phyloP scores from a whole-genome alignment of 2,797 vertebrate species.

The Eutrigla gurnardus region DNA sequence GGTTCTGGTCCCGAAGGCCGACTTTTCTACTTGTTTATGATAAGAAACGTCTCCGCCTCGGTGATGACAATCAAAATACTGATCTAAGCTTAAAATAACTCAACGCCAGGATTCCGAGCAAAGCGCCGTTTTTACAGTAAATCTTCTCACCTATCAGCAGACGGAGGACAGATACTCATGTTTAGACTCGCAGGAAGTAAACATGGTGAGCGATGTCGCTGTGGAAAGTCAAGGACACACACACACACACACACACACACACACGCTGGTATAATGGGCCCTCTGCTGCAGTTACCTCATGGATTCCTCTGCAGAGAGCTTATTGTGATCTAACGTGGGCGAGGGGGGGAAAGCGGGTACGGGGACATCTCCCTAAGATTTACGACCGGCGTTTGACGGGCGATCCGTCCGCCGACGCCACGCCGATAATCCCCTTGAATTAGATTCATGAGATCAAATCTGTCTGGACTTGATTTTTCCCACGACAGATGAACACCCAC shows the following conservation, averaged over 20 bases:
- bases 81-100: conserved; percentile 49
- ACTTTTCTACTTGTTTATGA: too few species aligned
- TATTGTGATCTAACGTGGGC: conserved; percentile 65
- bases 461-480: conserved; percentile 74
- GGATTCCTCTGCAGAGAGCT: conserved; percentile 58
- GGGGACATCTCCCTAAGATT: conserved; percentile 73
- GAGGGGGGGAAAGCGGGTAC: conserved; percentile 42
- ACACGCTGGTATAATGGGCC: conserved; percentile 43
- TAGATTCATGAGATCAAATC: conserved; percentile 74
- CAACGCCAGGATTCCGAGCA: conserved; percentile 31
- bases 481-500: conserved; percentile 61
- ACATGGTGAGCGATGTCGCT: conserved; percentile 7
- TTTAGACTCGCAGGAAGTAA: conserved; percentile 42
- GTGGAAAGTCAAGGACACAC: conserved; percentile 35
- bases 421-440: conserved; percentile 73
- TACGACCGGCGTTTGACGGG: conserved; percentile 65
- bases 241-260: conserved; percentile 22
- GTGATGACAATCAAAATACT: conserved; percentile 41
- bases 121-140: conserved; percentile 25
- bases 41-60: conserved; percentile 2
- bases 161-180: conserved; percentile 7
- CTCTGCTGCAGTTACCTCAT: conserved; percentile 56
- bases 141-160: conserved; percentile 32
- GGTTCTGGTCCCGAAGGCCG: not conserved
- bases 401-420: conserved; percentile 59